Evolutionary conservation across 1,140 invertebrate genomes (phyloP).

Genomic region (Leucophenga varia): DNA sequence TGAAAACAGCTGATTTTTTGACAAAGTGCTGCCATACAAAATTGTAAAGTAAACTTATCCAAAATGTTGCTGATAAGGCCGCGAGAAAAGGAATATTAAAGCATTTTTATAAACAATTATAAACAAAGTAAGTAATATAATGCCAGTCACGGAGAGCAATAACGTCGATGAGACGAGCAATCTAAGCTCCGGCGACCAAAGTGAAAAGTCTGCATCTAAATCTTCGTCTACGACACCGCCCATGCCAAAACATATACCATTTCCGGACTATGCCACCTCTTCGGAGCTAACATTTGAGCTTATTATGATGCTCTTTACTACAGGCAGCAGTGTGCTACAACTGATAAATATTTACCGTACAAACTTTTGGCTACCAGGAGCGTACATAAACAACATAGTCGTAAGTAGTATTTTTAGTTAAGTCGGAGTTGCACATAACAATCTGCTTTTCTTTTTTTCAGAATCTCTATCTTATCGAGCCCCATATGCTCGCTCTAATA

Average conservation of each 20-base stretch:
- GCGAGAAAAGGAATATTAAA: no score
- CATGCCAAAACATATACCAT: constrained; percentile 77
- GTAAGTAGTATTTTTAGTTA: constrained; percentile 65
- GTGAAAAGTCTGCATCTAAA: not conserved
- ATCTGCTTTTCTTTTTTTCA: constrained; percentile 61
- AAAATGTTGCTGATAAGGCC: no score
- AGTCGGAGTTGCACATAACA: not conserved
- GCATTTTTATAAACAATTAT: not conserved
- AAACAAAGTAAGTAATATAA: not conserved
- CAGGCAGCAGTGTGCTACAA: constrained; percentile 76
- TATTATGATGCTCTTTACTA: constrained; percentile 78
- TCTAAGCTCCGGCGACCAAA: no score
- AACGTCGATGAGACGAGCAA: no score
- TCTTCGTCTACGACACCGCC: constrained; percentile 5
- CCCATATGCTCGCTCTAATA: constrained; percentile 81
- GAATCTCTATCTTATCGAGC: constrained; percentile 95
- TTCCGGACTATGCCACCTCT: constrained; percentile 82
- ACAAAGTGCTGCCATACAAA: constrained; percentile 12
- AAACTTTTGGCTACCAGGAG: constrained; percentile 96
- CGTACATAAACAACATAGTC: constrained; percentile 84
- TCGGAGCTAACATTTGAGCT: constrained; percentile 84
- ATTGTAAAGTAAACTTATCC: no score
- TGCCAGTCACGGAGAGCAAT: not conserved
- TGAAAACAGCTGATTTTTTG: constrained; percentile 22
- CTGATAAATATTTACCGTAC: constrained; percentile 94